These are phyloP conservation scores for Aplidium turbinatum DNA, from an alignment of 23 tunicate genomes.

Conservation along the genomic window DNA sequence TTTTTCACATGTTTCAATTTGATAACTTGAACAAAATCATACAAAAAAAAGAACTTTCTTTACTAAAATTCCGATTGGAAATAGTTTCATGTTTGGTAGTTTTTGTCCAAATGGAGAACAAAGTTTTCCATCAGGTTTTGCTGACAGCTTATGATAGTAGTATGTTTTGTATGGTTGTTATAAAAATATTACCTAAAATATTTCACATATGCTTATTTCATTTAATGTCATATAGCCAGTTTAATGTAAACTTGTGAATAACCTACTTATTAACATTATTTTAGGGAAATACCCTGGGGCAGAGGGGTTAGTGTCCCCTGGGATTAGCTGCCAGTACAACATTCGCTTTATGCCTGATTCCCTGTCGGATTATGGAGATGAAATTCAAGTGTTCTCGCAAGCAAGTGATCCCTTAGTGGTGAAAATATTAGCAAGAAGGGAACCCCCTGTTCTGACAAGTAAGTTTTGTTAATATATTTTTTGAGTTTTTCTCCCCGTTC, in stretches of 20 bases:
- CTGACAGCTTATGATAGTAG: too few species aligned
- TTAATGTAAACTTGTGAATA: neutral
- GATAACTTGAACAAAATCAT: too few species aligned
- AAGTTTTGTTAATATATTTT: too few species aligned
- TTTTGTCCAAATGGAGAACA: too few species aligned
- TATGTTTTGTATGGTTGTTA: neutral
- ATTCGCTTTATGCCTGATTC: slow-evolving; percentile 96
- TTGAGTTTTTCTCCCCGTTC: too few species aligned
- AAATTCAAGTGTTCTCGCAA: slow-evolving; percentile 66
- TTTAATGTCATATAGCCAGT: neutral
- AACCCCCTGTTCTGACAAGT: slow-evolving; percentile 71
- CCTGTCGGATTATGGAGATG: slow-evolving; percentile 64
- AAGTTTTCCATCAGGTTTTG: too few species aligned
- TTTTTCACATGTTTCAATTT: slow-evolving; percentile 3
- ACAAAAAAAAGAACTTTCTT: too few species aligned
- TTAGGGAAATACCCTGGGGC: slow-evolving; percentile 87
- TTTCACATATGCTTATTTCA: neutral
- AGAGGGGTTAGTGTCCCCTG: slow-evolving; percentile 86
- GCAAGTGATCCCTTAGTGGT: slow-evolving; percentile 54
- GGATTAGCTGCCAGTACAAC: slow-evolving; percentile 67
- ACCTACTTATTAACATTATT: neutral
- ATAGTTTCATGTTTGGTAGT: too few species aligned
- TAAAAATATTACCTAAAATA: neutral
- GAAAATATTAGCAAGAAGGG: slow-evolving; percentile 41
- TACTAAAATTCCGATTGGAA: too few species aligned